Conservation (phyloP, 2,797 vertebrate species). For the Todus mexicanus region DNA sequence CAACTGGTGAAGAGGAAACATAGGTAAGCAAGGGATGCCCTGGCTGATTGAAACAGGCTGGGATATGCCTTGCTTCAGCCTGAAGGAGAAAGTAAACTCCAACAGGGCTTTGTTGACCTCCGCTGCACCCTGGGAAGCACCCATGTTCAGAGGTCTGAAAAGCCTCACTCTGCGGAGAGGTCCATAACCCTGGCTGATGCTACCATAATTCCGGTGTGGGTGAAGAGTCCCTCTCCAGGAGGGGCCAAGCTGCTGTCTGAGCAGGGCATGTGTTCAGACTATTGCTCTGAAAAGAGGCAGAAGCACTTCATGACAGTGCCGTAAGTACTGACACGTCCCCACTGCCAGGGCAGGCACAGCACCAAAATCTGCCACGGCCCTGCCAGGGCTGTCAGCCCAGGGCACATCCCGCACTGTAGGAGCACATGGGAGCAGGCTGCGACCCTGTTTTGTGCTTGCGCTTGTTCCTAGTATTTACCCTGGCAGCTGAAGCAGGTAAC, state of each 20-base stretch:
- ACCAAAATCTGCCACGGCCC: neutral
- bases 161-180: neutral
- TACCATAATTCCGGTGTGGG: fast-evolving
- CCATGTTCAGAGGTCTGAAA: neutral
- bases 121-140: neutral
- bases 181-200: neutral
- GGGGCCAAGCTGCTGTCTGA: too few relatives aligned
- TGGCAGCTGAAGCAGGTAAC: neutral
- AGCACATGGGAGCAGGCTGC: neutral
- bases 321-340: fast-evolving
- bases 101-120: neutral
- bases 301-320: neutral
- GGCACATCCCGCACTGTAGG: fast-evolving
- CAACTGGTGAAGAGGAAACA: neutral
- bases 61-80: neutral
- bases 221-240: neutral
- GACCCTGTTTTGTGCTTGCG: neutral
- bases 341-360: neutral
- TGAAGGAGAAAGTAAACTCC: neutral
- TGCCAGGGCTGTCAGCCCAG: neutral
- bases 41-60: fast-evolving
- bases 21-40: neutral
- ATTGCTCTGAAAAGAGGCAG: neutral
- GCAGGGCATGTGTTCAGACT: neutral
- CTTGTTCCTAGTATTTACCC: neutral